phyloP scores from a whole-genome alignment of 1,140 invertebrate genomes.

The Megalonaias nervosa region DNA sequence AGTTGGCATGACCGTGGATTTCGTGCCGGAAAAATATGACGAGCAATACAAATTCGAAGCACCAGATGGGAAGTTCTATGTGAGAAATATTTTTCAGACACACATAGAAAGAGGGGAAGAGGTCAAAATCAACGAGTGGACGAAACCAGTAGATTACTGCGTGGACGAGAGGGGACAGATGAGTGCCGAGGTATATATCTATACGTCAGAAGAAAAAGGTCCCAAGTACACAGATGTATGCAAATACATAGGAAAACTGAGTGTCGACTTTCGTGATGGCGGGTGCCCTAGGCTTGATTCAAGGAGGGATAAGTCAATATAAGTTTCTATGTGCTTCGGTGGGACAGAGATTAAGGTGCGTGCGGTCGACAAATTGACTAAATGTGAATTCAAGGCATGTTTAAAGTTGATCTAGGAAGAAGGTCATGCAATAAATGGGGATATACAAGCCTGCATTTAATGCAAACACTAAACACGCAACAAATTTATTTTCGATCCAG shows the following conservation, averaged over 20 bases:
- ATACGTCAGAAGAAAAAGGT: constrained; percentile 8
- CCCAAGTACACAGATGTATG: constrained; percentile 16
- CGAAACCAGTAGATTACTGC: constrained; percentile 15
- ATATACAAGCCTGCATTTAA: too few relatives aligned
- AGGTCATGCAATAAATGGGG: too few relatives aligned
- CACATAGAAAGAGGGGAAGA: constrained; percentile 15
- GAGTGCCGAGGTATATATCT: constrained; percentile 10
- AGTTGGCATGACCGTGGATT: constrained; percentile 14
- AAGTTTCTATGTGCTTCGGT: constrained; percentile 24
- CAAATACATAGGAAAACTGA: constrained; percentile 9
- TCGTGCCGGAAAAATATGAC: constrained; percentile 1
- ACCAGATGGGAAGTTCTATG: constrained; percentile 7
- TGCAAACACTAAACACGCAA: too few relatives aligned
- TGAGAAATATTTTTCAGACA: constrained; percentile 13
- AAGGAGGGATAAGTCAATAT: constrained; percentile 3
- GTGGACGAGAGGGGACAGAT: constrained; percentile 5
- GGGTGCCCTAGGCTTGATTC: neutral
- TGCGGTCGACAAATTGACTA: neutral
- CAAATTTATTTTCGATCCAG: too few relatives aligned
- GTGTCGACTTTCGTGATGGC: constrained; percentile 11
- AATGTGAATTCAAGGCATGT: constrained; percentile 5
- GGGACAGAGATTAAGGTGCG: constrained; percentile 23
- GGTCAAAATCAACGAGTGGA: constrained; percentile 25
- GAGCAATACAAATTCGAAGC: constrained; percentile 9
- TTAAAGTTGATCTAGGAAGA: constrained; percentile 1